Conservation (phyloP, 1,140 invertebrate genomes). For the Trichomalopsis sarcophagae region DNA sequence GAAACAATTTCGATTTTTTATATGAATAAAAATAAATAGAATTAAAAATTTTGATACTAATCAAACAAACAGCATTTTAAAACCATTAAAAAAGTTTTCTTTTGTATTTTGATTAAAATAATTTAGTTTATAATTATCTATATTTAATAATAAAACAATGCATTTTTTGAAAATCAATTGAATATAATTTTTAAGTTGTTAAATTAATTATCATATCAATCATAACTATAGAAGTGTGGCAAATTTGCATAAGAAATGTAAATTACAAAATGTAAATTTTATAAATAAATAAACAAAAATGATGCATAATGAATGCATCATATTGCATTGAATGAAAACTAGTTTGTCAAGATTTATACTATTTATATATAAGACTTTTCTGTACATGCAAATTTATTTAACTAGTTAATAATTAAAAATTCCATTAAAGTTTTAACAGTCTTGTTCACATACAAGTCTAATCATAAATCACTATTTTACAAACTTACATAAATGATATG, state of each 20-base stretch:
- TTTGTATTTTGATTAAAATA: background rate
- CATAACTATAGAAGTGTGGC: background rate
- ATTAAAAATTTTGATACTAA: conserved; percentile 2
- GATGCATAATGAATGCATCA: background rate
- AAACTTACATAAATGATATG: background rate
- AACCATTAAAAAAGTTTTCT: background rate
- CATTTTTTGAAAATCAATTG: background rate
- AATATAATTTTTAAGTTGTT: no score
- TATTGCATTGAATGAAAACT: background rate
- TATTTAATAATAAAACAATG: background rate
- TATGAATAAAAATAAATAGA: background rate
- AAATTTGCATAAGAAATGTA: background rate
- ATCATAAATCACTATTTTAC: background rate
- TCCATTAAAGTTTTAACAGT: background rate
- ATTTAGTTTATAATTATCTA: background rate
- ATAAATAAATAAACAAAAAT: background rate
- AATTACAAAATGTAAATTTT: background rate
- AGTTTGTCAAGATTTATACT: background rate
- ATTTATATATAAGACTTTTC: background rate
- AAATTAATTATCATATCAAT: background rate
- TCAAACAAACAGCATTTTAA: background rate
- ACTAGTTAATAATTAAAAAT: background rate
- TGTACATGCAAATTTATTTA: background rate
- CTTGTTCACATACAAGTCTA: background rate
- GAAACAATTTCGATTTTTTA: conserved; percentile 14